Percentiles rank a stretch among this genome's conserved stretches.
Conservation (phyloP, 2,888 invertebrate species). For the Tanypteryx hageni region DNA sequence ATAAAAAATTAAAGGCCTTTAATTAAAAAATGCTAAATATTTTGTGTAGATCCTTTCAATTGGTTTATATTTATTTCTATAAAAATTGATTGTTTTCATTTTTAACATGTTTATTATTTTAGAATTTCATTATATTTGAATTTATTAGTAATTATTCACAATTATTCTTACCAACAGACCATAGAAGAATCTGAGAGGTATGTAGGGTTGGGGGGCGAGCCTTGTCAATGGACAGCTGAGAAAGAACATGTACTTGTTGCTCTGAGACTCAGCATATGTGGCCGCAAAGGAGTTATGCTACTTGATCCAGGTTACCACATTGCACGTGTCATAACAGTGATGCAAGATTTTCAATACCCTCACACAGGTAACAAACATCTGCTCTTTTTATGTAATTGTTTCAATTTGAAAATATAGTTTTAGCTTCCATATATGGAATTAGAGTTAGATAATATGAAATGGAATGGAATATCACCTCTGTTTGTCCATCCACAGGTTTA, state of each 20-base stretch:
- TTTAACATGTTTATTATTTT: background rate
- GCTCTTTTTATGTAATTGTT: too few species aligned
- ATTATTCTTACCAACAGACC: conserved; percentile 71
- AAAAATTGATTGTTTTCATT: background rate
- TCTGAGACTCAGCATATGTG: conserved; percentile 85
- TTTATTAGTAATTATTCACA: conserved; percentile 40
- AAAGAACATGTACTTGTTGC: conserved; percentile 91
- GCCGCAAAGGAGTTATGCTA: conserved; percentile 86
- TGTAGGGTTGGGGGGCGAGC: conserved; percentile 72
- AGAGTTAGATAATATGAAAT: too few species aligned
- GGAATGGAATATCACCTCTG: too few species aligned
- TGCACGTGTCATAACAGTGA: conserved; percentile 89
- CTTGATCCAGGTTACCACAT: conserved; percentile 96
- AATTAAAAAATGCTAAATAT: too few species aligned
- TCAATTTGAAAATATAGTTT: too few species aligned
- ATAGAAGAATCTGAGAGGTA: conserved; percentile 75
- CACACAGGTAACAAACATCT: conserved; percentile 82
- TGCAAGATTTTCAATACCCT: conserved; percentile 90
- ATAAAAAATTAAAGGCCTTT: background rate
- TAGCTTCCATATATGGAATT: too few species aligned
- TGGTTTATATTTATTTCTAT: too few species aligned
- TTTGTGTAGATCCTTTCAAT: background rate
- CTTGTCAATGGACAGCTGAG: conserved; percentile 80
- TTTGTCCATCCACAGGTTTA: too few species aligned
- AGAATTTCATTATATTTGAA: background rate